Evolutionary conservation across 2,888 invertebrate genomes (phyloP).

Genomic region (Chorisops tibialis): DNA sequence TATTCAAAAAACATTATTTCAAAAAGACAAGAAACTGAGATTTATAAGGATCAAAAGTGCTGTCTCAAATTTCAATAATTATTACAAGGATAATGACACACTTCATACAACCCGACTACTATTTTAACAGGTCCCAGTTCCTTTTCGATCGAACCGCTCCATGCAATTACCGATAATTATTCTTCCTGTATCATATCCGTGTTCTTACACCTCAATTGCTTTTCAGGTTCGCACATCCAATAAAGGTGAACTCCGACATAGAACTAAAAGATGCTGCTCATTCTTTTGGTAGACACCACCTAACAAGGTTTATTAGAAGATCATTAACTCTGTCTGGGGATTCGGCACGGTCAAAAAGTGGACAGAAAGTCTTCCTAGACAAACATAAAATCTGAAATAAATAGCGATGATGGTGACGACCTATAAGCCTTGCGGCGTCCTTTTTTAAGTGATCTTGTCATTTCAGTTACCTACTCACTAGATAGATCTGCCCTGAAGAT

Average conservation of each 20-base stretch:
- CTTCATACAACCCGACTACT: slow-evolving; percentile 3
- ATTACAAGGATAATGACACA: slow-evolving; percentile 8
- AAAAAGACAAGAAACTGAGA: too few species aligned
- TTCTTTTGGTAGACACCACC: not conserved
- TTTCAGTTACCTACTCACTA: not conserved
- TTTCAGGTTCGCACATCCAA: not conserved
- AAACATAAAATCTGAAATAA: slow-evolving; percentile 21
- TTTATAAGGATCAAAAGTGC: too few species aligned
- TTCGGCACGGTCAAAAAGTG: slow-evolving; percentile 20
- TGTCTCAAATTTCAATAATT: too few species aligned
- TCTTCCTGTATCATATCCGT: slow-evolving; percentile 25
- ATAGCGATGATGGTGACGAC: slow-evolving; percentile 2
- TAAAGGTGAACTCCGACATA: not conserved
- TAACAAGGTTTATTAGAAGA: slow-evolving; percentile 23
- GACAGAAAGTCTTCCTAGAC: slow-evolving; percentile 19
- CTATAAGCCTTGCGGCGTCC: slow-evolving; percentile 8
- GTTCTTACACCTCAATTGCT: slow-evolving; percentile 23
- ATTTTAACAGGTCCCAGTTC: slow-evolving; percentile 13
- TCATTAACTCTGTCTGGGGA: slow-evolving; percentile 27
- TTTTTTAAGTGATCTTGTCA: slow-evolving; percentile 19
- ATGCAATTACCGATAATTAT: slow-evolving; percentile 15
- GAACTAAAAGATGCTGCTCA: slow-evolving; percentile 8
- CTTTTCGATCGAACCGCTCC: slow-evolving; percentile 9
- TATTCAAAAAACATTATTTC: too few species aligned
- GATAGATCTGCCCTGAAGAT: not conserved